Base-by-base conservation (phyloP, 2,113 vertebrate genomes). In the Anseranas semipalmata region DNA sequence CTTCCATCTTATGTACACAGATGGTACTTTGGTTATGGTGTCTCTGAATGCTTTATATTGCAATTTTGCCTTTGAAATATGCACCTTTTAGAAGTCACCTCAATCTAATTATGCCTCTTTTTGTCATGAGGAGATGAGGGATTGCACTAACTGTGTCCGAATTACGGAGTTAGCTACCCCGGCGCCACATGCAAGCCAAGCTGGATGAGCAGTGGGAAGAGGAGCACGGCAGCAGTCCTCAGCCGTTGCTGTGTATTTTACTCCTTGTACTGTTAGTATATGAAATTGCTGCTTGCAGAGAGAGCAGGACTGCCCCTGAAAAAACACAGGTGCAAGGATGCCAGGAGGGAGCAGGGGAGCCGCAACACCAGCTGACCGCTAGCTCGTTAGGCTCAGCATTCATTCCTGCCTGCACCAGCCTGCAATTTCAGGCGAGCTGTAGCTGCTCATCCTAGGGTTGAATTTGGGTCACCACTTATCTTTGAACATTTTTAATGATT, bases 51-150 rank as follows among this genome's bases (percentile, higher is more conserved):
- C 33, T 90, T 92, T 92, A 63, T 89, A 66, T 85, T 90, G n/a
- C 27, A 79, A 21, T 92, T 91, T 91, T 95, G 37, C 55, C 66
- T 92, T 85, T 91, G 80, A 95, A 92, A 91, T 76, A 68, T 2
- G 4, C 41, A 43, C n/a, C 62, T 82, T 95, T 91, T 83, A 93
- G 56, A 86, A 89, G 52, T 56, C 63, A 75, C 52, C 92, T 77
- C 92, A 75, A 92, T 85, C 90, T 85, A 75, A 62, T 76, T 89
- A 30, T 79, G 83, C 91, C 58, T 92, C 37, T 89, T 9, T 91
- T 91, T 92, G 77, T 96, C 66, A 53, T 62, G 74, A 79, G 75
- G 56, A 92, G 70, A 68, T 72, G 73, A 95, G 63, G 50, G 59
- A 89, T n/a, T 0, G 0, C 56, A 56, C 65, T 93, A 30, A 41